Conservation (phyloP, 2,113 vertebrate species). For the Cyprinodon tularosa region DNA sequence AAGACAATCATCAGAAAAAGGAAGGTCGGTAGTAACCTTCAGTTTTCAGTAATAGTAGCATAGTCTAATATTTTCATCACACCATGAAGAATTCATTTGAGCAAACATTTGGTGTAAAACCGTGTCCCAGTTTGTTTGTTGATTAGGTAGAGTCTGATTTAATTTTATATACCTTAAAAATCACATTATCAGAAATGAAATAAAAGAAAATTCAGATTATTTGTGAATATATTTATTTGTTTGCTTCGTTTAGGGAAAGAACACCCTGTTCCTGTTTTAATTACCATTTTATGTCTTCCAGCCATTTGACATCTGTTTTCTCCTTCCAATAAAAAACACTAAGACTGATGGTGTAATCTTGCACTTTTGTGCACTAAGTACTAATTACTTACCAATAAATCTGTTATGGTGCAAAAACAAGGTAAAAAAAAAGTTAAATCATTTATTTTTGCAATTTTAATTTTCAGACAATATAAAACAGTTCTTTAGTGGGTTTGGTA, state of each 20-base stretch:
- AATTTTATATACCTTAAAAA: no score
- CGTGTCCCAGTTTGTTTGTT: no score
- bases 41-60: no score
- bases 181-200: background rate
- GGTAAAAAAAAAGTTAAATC: no score
- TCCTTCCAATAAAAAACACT: slow-evolving; percentile 5
- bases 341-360: background rate
- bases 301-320: slow-evolving; percentile 33
- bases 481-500: background rate
- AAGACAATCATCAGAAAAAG: no score
- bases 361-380: background rate
- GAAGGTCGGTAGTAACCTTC: no score
- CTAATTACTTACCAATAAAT: background rate
- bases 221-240: background rate
- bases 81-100: no score
- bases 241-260: background rate
- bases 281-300: slow-evolving; percentile 14
- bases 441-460: no score
- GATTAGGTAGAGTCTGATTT: no score
- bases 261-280: background rate
- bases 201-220: background rate
- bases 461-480: background rate
- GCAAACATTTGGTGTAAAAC: no score
- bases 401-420: background rate
- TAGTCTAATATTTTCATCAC: no score